Base-by-base conservation (phyloP, 2,888 invertebrate species). In the Tetrapedia diversipes region DNA sequence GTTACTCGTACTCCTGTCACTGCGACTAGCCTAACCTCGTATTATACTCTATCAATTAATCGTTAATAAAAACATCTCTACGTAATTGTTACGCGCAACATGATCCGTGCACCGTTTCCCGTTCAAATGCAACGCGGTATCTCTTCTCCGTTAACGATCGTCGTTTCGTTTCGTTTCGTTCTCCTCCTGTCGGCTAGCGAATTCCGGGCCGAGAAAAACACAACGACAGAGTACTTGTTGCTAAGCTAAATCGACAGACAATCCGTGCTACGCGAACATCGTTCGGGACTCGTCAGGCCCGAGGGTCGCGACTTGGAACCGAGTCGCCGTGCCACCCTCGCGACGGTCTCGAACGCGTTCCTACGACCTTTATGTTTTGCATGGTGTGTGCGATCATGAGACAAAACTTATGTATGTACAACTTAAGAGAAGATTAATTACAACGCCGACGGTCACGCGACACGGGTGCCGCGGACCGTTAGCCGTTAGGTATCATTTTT, bases 1-100 rank as follows among this genome's bases (percentile, higher is more conserved):
- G 68, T 59, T 68, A 72, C 72, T 82, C 79, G 79, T 81, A 77
- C 79, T 77, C 76, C 80, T 80, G 71, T 82, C 72, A 71, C 77
- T 71, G 85, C 86, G 87, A 87, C 86, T 87, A 87, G 86, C 81
- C 87, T 87, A 87, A 84, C 81, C 83, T 84, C 85, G 79, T 84
- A n/a, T 75, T 83, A 85, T 79, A 56, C 16, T 41, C 51, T 73
- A 73, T 81, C 82, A 80, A 74, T 80, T 76, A 83, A 86, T 81
- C 74, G 69, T 86, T 83, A 70, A 82, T 77, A 82, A 78, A 79
- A 83, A 73, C 83, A 77, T 77, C 77, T 84, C 76, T 81, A 74
- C 79, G 69, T 79, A 72, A 80, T 66, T 49, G 49, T 24, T 24
- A 69, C 73, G 68, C 66, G 74, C 71, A 68, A 67, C 79, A 57